Conservation (phyloP, 2,797 vertebrate species). For the Euthynnus affinis region DNA sequence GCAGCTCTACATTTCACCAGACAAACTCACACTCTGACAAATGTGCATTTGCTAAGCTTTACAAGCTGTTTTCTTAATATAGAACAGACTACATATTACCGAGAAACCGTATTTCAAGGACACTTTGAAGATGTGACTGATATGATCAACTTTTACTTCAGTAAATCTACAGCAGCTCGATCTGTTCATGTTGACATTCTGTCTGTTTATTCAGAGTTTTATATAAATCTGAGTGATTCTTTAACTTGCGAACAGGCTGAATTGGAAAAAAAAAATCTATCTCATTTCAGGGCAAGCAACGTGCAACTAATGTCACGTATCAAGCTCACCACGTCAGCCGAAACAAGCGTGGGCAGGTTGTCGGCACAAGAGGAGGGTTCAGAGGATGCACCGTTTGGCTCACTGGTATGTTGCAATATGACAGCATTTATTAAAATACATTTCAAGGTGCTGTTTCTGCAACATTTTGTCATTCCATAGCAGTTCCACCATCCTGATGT, state of each 20-base stretch:
- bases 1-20: too few relatives aligned
- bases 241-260: background rate
- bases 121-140: background rate
- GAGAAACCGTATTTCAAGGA: background rate
- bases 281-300: constrained; percentile 92
- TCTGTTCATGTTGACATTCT: background rate
- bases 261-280: constrained; percentile 9
- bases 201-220: background rate
- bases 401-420: constrained; percentile 86
- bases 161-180: too few relatives aligned
- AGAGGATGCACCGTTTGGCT: constrained; percentile 98
- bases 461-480: background rate
- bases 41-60: too few relatives aligned
- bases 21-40: too few relatives aligned
- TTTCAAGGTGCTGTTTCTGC: background rate
- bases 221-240: background rate
- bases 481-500: background rate
- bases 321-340: constrained; percentile 98
- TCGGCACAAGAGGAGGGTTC: constrained; percentile 97
- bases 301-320: constrained; percentile 98
- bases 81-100: background rate
- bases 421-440: background rate
- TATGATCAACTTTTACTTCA: background rate
- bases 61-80: background rate
- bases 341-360: constrained; percentile 97